Conservation (phyloP, 2,113 vertebrate genomes). For the Sylvicapra grimmia region DNA sequence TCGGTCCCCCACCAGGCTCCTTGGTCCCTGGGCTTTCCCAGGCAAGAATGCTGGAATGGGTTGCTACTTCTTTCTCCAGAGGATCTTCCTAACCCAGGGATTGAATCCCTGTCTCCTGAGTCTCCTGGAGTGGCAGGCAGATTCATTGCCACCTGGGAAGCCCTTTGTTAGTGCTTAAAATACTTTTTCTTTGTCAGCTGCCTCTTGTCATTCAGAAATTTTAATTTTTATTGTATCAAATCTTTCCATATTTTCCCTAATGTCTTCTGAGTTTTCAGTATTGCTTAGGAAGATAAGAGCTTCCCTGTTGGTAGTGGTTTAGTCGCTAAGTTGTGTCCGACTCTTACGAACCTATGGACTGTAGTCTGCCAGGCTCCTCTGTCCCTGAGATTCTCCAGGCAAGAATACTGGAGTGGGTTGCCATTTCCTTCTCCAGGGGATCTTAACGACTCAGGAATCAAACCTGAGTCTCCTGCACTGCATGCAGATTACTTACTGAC, state of each 20-base stretch:
- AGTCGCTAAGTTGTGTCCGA: neutral
- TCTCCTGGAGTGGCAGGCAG: neutral
- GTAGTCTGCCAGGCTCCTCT: neutral
- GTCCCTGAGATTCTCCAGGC: neutral
- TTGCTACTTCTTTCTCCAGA: neutral
- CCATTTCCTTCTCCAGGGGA: neutral
- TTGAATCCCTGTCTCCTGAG: neutral
- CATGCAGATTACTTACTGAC: neutral
- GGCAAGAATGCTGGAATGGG: neutral
- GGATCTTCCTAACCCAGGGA: neutral
- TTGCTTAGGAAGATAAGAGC: neutral
- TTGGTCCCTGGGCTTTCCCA: neutral
- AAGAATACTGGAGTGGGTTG: neutral
- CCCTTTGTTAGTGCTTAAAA: neutral
- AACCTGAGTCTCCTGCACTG: neutral
- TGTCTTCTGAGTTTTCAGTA: neutral
- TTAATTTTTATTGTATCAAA: neutral
- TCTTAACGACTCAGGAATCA: neutral
- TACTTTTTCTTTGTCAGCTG: neutral
- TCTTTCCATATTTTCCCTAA: neutral
- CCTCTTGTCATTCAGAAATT: neutral
- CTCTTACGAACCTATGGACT: neutral
- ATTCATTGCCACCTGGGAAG: neutral
- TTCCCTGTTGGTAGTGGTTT: neutral
- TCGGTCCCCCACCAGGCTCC: neutral